phyloP scores from a whole-genome alignment of 2,797 vertebrate species.

The Neomorphus geoffroyi region DNA sequence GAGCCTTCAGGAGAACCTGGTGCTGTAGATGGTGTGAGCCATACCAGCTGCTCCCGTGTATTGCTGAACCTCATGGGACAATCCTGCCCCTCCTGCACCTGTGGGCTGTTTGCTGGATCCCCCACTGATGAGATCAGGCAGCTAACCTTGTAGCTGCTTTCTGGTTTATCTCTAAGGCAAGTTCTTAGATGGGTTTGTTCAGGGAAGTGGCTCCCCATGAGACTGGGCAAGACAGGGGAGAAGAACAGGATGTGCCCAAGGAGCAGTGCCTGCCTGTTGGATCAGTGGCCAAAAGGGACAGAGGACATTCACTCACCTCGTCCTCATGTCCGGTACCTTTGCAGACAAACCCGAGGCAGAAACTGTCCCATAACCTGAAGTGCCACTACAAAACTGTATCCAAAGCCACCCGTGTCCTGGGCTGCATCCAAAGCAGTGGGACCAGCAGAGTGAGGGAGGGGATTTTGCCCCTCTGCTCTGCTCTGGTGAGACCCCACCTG shows the following conservation, averaged over 20 bases:
- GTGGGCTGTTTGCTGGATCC: neutral
- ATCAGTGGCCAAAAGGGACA: neutral
- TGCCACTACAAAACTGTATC: too few species aligned
- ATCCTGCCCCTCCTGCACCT: neutral
- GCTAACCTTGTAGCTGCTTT: neutral
- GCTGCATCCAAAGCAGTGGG: too few species aligned
- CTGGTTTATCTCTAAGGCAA: neutral
- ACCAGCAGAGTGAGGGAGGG: too few species aligned
- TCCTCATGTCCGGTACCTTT: neutral
- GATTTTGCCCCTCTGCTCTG: too few species aligned
- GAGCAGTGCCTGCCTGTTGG: neutral
- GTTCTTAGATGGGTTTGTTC: neutral
- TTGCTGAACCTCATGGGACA: too few species aligned
- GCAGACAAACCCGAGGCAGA: neutral
- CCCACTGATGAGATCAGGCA: neutral
- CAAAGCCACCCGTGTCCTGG: too few species aligned
- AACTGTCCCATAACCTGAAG: neutral
- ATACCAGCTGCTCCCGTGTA: neutral
- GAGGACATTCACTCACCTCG: neutral
- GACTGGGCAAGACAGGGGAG: neutral
- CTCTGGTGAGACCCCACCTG: too few species aligned
- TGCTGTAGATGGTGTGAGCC: neutral
- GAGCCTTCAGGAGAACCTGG: neutral
- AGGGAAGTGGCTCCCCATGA: neutral
- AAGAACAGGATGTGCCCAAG: neutral